phyloP scores from a whole-genome alignment of 2,888 invertebrate genomes.

The Stomorhina lunata region DNA sequence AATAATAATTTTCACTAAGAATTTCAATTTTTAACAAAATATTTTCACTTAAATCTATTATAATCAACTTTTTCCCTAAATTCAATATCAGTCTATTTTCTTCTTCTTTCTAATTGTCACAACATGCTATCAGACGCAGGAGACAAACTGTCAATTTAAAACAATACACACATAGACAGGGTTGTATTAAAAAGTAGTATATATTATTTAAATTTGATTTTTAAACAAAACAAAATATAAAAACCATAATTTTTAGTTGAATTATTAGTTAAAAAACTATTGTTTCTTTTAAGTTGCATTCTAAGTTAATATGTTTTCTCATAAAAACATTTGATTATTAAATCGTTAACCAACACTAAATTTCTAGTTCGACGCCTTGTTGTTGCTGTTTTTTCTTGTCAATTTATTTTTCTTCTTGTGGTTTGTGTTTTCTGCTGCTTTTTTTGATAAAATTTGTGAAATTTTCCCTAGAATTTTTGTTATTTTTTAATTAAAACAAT shows the following conservation, averaged over 20 bases:
- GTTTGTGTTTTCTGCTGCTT: conserved; percentile 34
- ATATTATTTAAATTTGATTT: too few species aligned
- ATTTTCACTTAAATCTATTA: conserved; percentile 1
- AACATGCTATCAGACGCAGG: conserved; percentile 36
- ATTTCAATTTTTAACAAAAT: not conserved
- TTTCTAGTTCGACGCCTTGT: conserved; percentile 45
- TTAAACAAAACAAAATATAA: not conserved
- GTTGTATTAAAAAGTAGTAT: not conserved
- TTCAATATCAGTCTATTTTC: conserved; percentile 14
- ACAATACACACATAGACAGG: not conserved
- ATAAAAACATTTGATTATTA: not conserved
- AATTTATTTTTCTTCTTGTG: conserved; percentile 52
- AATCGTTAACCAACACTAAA: conserved; percentile 49
- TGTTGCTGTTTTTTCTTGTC: conserved; percentile 40
- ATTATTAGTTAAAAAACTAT: not conserved
- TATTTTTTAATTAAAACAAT: not conserved
- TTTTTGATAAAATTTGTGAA: conserved; percentile 34
- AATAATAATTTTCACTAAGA: too few species aligned
- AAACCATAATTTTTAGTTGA: not conserved
- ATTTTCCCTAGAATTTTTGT: not conserved
- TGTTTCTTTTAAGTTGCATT: not conserved
- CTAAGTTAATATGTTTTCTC: not conserved
- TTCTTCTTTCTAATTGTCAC: conserved; percentile 34
- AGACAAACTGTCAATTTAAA: not conserved
- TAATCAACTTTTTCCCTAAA: conserved; percentile 5